These are phyloP conservation scores for Iselma pallidipennis DNA, from an alignment of 2,888 invertebrate genomes.

Conservation along the genomic window DNA sequence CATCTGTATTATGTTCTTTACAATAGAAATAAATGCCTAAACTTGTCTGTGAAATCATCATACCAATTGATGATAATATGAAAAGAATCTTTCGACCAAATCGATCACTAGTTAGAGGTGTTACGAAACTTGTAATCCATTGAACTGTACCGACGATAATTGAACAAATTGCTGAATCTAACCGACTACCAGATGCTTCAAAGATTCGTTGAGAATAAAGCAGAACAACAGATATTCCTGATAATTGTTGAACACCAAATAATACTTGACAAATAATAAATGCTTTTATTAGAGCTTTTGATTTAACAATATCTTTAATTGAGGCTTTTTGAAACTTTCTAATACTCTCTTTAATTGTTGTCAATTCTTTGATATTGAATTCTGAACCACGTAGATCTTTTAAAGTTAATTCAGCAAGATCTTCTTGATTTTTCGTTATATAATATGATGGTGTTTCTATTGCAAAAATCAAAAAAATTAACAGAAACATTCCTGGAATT, in stretches of 20 bases:
- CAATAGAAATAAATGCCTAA: constrained; percentile 68
- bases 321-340: too few species aligned
- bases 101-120: constrained; percentile 75
- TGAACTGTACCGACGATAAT: constrained; percentile 79
- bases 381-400: too few species aligned
- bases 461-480: too few species aligned
- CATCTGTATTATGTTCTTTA: constrained; percentile 45
- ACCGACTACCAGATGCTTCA: constrained; percentile 62
- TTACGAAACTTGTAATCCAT: constrained; percentile 69
- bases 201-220: constrained; percentile 60
- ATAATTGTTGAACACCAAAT: constrained; percentile 34
- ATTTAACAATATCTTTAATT: constrained; percentile 15
- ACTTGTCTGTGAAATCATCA: constrained; percentile 65
- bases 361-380: too few species aligned
- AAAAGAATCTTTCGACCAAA: constrained; percentile 73
- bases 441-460: too few species aligned
- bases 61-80: constrained; percentile 68
- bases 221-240: constrained; percentile 32
- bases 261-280: constrained; percentile 27
- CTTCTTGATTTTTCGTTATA: too few species aligned
- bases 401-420: too few species aligned
- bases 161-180: constrained; percentile 67
- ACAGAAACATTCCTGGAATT: too few species aligned
- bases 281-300: constrained; percentile 17
- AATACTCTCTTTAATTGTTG: too few species aligned